phyloP scores from a whole-genome alignment of 2,888 invertebrate species.

The Agrotis exclamationis region DNA sequence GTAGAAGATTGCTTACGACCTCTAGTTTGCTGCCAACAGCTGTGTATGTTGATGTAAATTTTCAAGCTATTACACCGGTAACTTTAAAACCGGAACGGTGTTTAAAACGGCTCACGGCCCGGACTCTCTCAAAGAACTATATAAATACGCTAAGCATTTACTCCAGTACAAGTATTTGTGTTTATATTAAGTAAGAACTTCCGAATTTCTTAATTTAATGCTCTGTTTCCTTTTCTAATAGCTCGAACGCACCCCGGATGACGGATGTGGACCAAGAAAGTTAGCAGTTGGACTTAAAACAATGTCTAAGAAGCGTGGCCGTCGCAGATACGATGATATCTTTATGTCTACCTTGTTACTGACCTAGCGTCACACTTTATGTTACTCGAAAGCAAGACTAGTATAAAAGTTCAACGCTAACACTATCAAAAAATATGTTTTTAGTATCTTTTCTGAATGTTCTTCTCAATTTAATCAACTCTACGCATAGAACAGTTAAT shows the following conservation, averaged over 20 bases:
- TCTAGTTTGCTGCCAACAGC: background rate
- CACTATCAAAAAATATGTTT: slow-evolving; percentile 22
- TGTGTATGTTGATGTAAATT: slow-evolving; percentile 10
- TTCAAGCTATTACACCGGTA: slow-evolving; percentile 3
- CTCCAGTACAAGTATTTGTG: background rate
- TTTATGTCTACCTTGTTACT: slow-evolving; percentile 17
- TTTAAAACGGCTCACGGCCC: no score
- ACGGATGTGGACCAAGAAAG: slow-evolving; percentile 54
- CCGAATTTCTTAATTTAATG: slow-evolving; percentile 41
- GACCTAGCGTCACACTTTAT: slow-evolving; percentile 27
- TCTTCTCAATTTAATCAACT: slow-evolving; percentile 32
- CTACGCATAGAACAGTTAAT: slow-evolving; percentile 52
- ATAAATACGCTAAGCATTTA: no score
- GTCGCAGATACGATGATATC: background rate
- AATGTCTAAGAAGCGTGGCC: slow-evolving; percentile 39
- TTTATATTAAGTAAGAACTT: background rate
- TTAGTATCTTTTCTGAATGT: slow-evolving; percentile 23
- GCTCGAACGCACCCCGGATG: slow-evolving; percentile 36
- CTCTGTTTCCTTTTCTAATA: slow-evolving; percentile 42
- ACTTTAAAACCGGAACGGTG: slow-evolving; percentile 1
- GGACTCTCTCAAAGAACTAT: background rate
- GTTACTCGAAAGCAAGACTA: slow-evolving; percentile 37
- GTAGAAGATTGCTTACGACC: background rate
- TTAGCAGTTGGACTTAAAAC: slow-evolving; percentile 22
- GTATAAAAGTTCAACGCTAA: slow-evolving; percentile 15